Evolutionary conservation across 2,888 invertebrate genomes (phyloP).

Genomic region (Polietes domitor): DNA sequence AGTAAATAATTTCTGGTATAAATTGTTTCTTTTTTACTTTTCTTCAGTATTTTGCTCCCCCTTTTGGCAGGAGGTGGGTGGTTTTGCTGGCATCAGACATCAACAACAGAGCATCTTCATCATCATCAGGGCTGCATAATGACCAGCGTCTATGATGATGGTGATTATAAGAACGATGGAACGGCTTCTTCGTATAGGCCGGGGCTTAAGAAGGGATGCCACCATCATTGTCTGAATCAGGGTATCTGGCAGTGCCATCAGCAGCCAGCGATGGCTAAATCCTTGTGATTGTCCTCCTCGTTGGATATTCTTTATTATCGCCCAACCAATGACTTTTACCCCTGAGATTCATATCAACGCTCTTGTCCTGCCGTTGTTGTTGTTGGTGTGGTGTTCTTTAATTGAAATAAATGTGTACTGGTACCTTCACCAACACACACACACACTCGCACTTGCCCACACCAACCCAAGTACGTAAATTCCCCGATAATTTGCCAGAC

Average conservation of each 20-base stretch:
- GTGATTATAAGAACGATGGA: not conserved
- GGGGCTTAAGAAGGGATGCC: not conserved
- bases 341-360: conserved; percentile 24
- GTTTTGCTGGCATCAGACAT: not conserved
- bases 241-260: not conserved
- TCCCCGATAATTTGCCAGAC: conserved; percentile 27
- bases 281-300: not conserved
- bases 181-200: not conserved
- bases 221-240: not conserved
- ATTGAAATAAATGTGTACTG: conserved; percentile 53
- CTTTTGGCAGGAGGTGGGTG: not conserved
- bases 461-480: not conserved
- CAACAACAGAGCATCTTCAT: not conserved
- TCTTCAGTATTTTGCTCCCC: not conserved
- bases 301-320: conserved; percentile 13
- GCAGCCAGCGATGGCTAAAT: conserved; percentile 6
- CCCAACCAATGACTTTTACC: conserved; percentile 14
- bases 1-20: conserved; percentile 30
- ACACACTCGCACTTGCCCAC: not conserved
- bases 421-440: not conserved
- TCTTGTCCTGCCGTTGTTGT: not conserved
- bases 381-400: not conserved
- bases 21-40: conserved; percentile 41
- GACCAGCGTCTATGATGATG: conserved; percentile 14
- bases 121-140: conserved; percentile 4